A percentile compares a stretch with the other conserved stretches of the same genome.
These are phyloP conservation scores for Spea bombifrons DNA, from an alignment of 2,113 vertebrate genomes.

Conservation along the genomic window DNA sequence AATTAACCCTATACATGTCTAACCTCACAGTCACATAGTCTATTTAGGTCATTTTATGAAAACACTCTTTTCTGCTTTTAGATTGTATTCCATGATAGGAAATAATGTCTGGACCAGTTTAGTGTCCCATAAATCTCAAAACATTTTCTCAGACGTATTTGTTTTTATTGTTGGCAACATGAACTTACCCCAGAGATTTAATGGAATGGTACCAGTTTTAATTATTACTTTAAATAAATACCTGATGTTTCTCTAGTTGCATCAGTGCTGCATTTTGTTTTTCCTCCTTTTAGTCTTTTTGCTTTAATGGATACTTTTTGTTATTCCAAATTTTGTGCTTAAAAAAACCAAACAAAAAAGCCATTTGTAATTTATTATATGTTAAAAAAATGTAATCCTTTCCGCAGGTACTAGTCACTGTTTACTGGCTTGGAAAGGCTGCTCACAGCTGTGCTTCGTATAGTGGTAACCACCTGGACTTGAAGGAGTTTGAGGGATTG, in stretches of 20 bases:
- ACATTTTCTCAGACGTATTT: background rate
- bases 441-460: constrained; percentile 85
- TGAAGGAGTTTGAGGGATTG: constrained; percentile 91
- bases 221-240: constrained; percentile 46
- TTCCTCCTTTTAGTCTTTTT: background rate
- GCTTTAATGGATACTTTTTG: constrained; percentile 5
- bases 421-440: constrained; percentile 95
- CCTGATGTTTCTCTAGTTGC: constrained; percentile 19
- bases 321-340: constrained; percentile 9
- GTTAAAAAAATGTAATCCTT: background rate
- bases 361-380: background rate
- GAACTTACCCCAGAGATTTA: constrained; percentile 25
- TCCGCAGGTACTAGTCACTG: constrained; percentile 87
- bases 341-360: too few species aligned
- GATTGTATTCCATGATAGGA: too few species aligned
- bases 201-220: too few species aligned
- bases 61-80: too few species aligned
- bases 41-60: too few species aligned
- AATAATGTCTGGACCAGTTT: too few species aligned
- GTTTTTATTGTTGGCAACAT: constrained; percentile 32
- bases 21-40: too few species aligned
- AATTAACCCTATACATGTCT: too few species aligned
- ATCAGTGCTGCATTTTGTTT: background rate
- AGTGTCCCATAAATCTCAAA: too few species aligned
- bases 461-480: constrained; percentile 86